Percentiles rank a stretch among this genome's conserved stretches.
Conservation (phyloP, 2,797 vertebrate genomes). For the Coluber constrictor region DNA sequence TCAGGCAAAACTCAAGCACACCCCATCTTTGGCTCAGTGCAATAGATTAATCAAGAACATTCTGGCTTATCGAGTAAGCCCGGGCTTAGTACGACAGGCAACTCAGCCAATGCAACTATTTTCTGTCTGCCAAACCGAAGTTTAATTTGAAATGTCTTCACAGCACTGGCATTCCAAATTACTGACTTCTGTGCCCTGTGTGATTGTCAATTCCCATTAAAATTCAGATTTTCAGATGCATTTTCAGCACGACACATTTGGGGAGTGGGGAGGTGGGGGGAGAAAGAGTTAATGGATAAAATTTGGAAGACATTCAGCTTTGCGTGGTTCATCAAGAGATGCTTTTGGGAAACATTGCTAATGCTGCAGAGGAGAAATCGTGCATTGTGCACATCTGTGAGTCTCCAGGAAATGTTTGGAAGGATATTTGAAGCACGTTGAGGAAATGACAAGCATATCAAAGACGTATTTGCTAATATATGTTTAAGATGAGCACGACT, state of each 20-base stretch:
- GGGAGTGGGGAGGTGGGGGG: no score
- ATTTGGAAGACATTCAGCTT: neutral
- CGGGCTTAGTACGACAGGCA: neutral
- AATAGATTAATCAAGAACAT: neutral
- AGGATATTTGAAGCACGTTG: neutral
- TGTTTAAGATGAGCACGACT: no score
- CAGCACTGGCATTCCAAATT: neutral
- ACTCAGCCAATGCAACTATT: neutral
- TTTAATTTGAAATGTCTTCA: neutral
- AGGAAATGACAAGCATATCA: neutral
- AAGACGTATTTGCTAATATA: neutral
- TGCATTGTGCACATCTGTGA: neutral
- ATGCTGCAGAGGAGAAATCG: neutral
- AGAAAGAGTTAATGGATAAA: neutral
- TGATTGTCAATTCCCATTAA: neutral
- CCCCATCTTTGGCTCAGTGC: neutral
- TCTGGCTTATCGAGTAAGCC: neutral
- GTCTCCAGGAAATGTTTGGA: neutral
- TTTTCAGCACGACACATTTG: neutral
- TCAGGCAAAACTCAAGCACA: neutral
- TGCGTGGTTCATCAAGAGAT: neutral
- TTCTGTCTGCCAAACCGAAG: neutral
- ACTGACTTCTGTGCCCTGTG: neutral
- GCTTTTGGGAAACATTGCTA: neutral
- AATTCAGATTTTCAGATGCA: neutral